Percentiles rank a stretch among this genome's conserved stretches.
These are phyloP conservation scores for Aethina tumida DNA, from an alignment of 1,140 invertebrate genomes.

Conservation along the genomic window DNA sequence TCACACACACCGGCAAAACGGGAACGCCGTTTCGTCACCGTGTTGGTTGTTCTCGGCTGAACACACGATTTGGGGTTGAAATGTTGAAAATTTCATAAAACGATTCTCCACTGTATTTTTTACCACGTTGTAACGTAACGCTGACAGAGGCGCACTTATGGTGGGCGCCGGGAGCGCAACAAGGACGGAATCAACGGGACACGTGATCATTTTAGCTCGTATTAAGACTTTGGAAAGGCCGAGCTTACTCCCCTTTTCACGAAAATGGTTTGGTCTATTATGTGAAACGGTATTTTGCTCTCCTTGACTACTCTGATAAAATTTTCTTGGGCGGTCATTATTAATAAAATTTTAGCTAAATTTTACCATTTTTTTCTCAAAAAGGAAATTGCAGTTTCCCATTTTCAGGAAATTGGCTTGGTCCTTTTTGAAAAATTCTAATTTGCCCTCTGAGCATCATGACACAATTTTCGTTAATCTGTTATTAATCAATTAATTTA, in stretches of 20 bases:
- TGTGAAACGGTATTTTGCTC: constrained; percentile 32
- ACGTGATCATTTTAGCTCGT: constrained; percentile 30
- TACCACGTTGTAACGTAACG: constrained; percentile 12
- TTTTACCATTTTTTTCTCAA: not conserved
- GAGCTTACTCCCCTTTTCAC: constrained; percentile 31
- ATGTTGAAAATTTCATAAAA: not conserved
- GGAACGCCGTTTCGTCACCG: no score
- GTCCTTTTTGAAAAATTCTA: no score
- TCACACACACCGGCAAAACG: not conserved
- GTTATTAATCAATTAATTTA: no score
- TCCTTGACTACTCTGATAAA: constrained; percentile 18
- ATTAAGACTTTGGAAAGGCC: constrained; percentile 25
- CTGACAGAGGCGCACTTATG: constrained; percentile 15
- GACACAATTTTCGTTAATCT: no score
- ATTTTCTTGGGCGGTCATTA: constrained; percentile 18
- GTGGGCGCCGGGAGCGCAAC: constrained; percentile 5
- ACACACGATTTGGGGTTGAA: no score
- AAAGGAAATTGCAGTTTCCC: not conserved
- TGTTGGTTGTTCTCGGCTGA: no score
- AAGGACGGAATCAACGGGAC: constrained; percentile 5
- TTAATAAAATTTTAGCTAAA: constrained; percentile 8
- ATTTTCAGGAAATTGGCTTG: not conserved
- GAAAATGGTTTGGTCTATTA: constrained; percentile 31
- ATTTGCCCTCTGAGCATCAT: no score
- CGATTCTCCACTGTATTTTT: constrained; percentile 15